phyloP scores from a whole-genome alignment of 1,140 invertebrate genomes.

The Globodera ellingtonae region DNA sequence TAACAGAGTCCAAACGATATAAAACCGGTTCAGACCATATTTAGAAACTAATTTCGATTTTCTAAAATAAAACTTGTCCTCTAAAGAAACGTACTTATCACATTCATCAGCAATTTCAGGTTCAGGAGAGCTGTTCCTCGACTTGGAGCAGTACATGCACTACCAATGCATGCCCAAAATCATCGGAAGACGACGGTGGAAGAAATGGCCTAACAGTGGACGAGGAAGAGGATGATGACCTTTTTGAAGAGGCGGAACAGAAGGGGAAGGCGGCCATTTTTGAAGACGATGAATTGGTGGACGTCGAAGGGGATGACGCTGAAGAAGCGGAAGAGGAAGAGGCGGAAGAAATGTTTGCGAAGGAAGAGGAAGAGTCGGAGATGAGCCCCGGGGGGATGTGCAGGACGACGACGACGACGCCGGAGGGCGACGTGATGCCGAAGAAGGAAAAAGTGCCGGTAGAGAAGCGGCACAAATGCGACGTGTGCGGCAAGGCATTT shows the following conservation, averaged over 20 bases:
- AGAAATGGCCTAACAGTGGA: not conserved
- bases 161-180: not conserved
- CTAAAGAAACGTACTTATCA: not conserved
- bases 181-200: not conserved
- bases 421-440: not conserved
- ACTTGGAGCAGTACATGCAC: not conserved
- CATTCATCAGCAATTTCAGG: not conserved
- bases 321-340: slow-evolving; percentile 15
- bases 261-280: not conserved
- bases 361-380: not conserved
- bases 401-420: not conserved
- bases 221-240: slow-evolving; percentile 4
- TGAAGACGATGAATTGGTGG: slow-evolving; percentile 9
- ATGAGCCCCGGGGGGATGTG: not conserved
- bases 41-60: no score
- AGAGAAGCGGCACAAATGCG: slow-evolving; percentile 63
- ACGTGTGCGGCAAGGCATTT: slow-evolving; percentile 65
- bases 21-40: no score
- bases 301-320: not conserved
- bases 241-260: not conserved
- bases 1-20: no score
- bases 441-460: slow-evolving; percentile 28
- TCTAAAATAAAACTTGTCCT: not conserved
- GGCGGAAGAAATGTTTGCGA: not conserved
- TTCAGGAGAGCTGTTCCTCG: not conserved